Evolutionary conservation across 2,888 invertebrate species (phyloP).

Genomic region (Dolomedes plantarius): DNA sequence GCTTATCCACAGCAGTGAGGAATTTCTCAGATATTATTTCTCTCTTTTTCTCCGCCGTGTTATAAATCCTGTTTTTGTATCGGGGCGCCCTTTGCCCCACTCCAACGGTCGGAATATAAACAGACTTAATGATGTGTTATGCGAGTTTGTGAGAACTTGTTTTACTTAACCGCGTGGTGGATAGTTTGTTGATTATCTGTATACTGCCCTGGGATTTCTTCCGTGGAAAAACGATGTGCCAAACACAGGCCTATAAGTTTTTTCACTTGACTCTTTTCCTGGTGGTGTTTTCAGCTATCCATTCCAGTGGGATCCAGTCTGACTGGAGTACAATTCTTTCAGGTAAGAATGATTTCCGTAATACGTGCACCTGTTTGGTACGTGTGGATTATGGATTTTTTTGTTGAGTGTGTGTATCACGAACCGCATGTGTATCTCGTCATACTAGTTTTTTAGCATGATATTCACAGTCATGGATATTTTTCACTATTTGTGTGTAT

Average conservation of each 20-base stretch:
- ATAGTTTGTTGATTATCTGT: background rate
- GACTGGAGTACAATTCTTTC: constrained; percentile 68
- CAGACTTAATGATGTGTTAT: constrained; percentile 36
- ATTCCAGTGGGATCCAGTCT: constrained; percentile 53
- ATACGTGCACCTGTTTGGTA: background rate
- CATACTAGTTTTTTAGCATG: too few species aligned
- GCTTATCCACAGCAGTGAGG: background rate
- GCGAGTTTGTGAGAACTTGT: constrained; percentile 59
- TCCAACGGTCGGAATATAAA: constrained; percentile 33
- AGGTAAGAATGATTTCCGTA: constrained; percentile 36
- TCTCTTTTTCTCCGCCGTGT: background rate
- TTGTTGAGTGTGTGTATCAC: background rate
- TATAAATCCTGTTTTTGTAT: background rate
- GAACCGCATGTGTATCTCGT: background rate
- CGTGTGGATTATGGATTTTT: background rate
- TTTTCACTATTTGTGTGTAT: too few species aligned
- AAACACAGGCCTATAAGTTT: constrained; percentile 11
- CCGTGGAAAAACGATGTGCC: constrained; percentile 36
- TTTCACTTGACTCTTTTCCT: constrained; percentile 40
- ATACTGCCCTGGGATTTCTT: background rate
- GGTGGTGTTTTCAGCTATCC: constrained; percentile 42
- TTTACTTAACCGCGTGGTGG: constrained; percentile 22
- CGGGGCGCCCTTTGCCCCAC: background rate
- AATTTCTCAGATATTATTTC: background rate
- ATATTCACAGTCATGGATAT: too few species aligned